Evolutionary conservation across 2,113 vertebrate species (phyloP).

Genomic region (Plotosus lineatus): DNA sequence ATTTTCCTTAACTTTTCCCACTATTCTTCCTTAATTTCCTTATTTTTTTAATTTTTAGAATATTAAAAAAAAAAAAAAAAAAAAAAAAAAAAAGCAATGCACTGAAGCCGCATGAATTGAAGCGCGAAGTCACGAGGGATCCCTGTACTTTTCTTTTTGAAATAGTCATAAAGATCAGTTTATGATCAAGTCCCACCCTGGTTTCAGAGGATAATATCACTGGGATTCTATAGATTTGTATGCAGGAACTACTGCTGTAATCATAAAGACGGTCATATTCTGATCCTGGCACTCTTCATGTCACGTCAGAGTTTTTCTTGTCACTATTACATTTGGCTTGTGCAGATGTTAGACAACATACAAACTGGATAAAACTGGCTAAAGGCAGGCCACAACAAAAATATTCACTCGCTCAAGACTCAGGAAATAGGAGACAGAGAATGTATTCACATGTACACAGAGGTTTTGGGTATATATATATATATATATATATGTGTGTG

Average conservation of each 20-base stretch:
- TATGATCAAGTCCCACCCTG: neutral
- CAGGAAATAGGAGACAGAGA: neutral
- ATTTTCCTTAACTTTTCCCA: too few species aligned
- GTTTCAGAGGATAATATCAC: neutral
- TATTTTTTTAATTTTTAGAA: too few species aligned
- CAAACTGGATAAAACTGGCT: too few species aligned
- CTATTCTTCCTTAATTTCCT: too few species aligned
- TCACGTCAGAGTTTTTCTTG: neutral
- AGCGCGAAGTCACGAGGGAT: too few species aligned
- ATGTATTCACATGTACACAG: neutral
- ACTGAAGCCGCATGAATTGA: too few species aligned
- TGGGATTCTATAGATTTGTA: neutral
- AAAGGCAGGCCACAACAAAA: neutral
- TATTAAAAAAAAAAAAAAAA: too few species aligned
- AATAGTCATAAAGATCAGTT: neutral
- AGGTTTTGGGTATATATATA: neutral
- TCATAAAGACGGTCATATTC: neutral
- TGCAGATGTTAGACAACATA: neutral
- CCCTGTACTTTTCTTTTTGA: too few species aligned
- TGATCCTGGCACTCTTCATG: neutral
- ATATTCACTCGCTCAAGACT: neutral
- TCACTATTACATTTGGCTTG: neutral
- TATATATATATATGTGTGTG: neutral
- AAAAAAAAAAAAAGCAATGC: too few species aligned
- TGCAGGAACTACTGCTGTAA: neutral